Conservation (phyloP, 1,140 invertebrate genomes). For the Drosophila repletoides region DNA sequence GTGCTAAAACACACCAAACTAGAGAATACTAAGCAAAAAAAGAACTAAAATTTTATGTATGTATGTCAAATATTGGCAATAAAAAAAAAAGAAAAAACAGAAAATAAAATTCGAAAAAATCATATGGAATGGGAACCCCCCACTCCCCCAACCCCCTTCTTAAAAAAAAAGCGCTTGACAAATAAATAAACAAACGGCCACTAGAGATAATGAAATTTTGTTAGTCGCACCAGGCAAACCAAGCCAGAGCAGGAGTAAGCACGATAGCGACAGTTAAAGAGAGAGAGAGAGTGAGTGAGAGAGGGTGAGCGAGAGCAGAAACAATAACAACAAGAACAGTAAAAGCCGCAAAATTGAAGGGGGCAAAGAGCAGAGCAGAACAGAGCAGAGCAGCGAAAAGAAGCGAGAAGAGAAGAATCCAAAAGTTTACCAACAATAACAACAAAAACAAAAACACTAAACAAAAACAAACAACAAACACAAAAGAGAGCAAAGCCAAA, state of each 20-base stretch:
- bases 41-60: too few species aligned
- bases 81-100: too few species aligned
- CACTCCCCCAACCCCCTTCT: background rate
- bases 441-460: slow-evolving; percentile 37
- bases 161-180: slow-evolving; percentile 47
- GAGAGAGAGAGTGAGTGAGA: background rate
- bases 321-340: slow-evolving; percentile 7
- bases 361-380: slow-evolving; percentile 11
- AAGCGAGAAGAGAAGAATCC: too few species aligned
- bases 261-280: slow-evolving; percentile 8
- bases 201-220: slow-evolving; percentile 74
- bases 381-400: slow-evolving; percentile 22
- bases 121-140: background rate
- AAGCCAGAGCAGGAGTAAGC: slow-evolving; percentile 39
- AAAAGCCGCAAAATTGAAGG: slow-evolving; percentile 38
- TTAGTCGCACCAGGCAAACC: slow-evolving; percentile 35
- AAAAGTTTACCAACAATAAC: slow-evolving; percentile 41
- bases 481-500: slow-evolving; percentile 38
- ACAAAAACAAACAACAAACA: slow-evolving; percentile 38
- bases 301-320: background rate
- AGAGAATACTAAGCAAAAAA: too few species aligned
- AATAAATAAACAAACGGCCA: slow-evolving; percentile 74
- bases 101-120: too few species aligned
- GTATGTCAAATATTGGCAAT: slow-evolving; percentile 6
- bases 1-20: slow-evolving; percentile 21